These are phyloP conservation scores for Acronicta psi DNA, from an alignment of 2,888 invertebrate species.

Conservation along the genomic window DNA sequence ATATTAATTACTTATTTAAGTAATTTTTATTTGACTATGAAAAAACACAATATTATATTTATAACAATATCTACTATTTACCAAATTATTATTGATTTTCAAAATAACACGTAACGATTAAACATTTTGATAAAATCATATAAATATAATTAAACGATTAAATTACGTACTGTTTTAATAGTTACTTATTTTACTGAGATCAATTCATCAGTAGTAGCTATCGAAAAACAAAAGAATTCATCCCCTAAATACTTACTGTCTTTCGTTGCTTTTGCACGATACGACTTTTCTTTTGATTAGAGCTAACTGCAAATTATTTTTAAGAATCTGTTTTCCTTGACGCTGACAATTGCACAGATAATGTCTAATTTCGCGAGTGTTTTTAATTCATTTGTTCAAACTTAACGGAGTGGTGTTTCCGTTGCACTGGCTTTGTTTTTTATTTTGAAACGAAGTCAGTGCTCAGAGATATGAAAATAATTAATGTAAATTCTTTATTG, in stretches of 20 bases:
- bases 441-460: constrained; percentile 24
- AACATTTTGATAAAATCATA: too few relatives aligned
- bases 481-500: constrained; percentile 18
- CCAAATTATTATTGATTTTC: too few relatives aligned
- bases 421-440: constrained; percentile 55
- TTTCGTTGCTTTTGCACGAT: constrained; percentile 19
- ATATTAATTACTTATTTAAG: too few relatives aligned
- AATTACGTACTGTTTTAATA: too few relatives aligned
- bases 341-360: constrained; percentile 66
- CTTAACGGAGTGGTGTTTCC: constrained; percentile 58
- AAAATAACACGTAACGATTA: too few relatives aligned
- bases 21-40: too few relatives aligned
- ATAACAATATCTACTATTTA: too few relatives aligned
- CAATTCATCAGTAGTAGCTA: too few relatives aligned
- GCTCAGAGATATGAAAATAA: constrained; percentile 14
- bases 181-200: too few relatives aligned
- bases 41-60: too few relatives aligned
- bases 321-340: constrained; percentile 61
- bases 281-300: constrained; percentile 47
- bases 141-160: too few relatives aligned
- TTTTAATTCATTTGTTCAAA: constrained; percentile 60
- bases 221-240: neutral
- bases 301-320: constrained; percentile 58
- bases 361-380: constrained; percentile 51
- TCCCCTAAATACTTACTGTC: constrained; percentile 8